Evolutionary conservation across 1,140 invertebrate genomes (phyloP).

Genomic region (Apolygus lucorum): DNA sequence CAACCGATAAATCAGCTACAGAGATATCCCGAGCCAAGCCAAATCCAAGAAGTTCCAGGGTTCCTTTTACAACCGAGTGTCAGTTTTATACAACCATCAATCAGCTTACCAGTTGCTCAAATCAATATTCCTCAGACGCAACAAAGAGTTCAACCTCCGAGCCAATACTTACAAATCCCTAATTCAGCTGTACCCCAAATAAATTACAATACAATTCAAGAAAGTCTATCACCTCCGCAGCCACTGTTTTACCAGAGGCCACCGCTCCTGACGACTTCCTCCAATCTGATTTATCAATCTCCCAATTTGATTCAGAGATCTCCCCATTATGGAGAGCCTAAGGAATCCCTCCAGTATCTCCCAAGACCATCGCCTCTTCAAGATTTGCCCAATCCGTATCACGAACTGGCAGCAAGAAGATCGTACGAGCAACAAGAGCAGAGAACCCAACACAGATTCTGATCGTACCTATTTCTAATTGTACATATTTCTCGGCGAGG

Average conservation of each 20-base stretch:
- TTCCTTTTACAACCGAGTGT: background rate
- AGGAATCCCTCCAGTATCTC: conserved; percentile 17
- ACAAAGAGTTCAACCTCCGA: background rate
- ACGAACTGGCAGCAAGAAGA: background rate
- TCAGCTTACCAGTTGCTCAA: background rate
- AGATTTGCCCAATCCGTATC: background rate
- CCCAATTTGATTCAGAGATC: too few species aligned
- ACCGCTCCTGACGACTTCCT: background rate
- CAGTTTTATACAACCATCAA: background rate
- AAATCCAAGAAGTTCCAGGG: background rate
- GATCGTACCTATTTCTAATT: too few species aligned
- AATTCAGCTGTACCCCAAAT: background rate
- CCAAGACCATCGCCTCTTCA: background rate
- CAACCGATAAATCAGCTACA: background rate
- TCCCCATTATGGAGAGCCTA: background rate
- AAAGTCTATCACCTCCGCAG: background rate
- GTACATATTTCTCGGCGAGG: too few species aligned
- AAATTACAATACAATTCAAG: conserved; percentile 1
- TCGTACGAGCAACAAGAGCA: conserved; percentile 26
- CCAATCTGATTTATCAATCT: background rate
- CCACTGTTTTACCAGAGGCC: background rate
- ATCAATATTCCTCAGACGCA: background rate
- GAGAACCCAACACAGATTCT: conserved; percentile 6
- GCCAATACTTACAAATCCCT: background rate
- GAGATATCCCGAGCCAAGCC: background rate